phyloP scores from a whole-genome alignment of 2,113 vertebrate genomes.

The Cottus gobio region DNA sequence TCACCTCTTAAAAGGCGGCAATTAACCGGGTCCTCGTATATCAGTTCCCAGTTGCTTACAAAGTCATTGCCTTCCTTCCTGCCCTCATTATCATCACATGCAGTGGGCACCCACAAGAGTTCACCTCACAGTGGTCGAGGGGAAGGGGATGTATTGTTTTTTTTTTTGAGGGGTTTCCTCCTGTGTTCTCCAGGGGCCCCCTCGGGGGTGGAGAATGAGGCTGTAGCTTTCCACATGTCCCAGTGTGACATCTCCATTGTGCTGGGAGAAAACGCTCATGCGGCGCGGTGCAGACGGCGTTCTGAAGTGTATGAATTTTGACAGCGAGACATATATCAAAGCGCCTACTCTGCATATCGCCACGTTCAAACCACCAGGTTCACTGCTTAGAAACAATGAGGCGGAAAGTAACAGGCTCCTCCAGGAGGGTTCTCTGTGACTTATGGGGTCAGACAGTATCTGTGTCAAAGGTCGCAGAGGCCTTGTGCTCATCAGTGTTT shows the following conservation, averaged over 20 bases:
- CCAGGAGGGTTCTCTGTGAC: constrained; percentile 25
- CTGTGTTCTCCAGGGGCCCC: constrained; percentile 58
- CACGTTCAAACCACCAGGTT: constrained; percentile 32
- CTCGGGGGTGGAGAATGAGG: constrained; percentile 50
- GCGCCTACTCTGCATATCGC: constrained; percentile 59
- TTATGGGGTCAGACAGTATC: constrained; percentile 40
- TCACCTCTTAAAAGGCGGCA: constrained; percentile 67
- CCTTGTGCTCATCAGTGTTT: not conserved
- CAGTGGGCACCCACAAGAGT: constrained; percentile 49
- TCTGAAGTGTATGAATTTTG: constrained; percentile 59
- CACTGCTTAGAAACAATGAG: constrained; percentile 62
- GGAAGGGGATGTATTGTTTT: constrained; percentile 57
- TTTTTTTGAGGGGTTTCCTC: constrained; percentile 67
- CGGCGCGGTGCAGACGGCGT: constrained; percentile 45
- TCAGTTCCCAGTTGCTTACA: constrained; percentile 74
- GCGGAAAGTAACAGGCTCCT: constrained; percentile 29
- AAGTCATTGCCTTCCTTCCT: constrained; percentile 71
- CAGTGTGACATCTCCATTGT: constrained; percentile 74
- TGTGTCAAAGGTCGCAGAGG: constrained; percentile 52
- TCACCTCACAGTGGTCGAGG: constrained; percentile 50
- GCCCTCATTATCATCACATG: constrained; percentile 65
- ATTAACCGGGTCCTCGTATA: constrained; percentile 73
- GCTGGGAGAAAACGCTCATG: constrained; percentile 60
- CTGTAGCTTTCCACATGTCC: constrained; percentile 59
- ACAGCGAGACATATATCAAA: constrained; percentile 73